A percentile compares a stretch with the other conserved stretches of the same genome.
Evolutionary conservation across 2,797 vertebrate genomes (phyloP).

Genomic region (Siniperca scherzeri): DNA sequence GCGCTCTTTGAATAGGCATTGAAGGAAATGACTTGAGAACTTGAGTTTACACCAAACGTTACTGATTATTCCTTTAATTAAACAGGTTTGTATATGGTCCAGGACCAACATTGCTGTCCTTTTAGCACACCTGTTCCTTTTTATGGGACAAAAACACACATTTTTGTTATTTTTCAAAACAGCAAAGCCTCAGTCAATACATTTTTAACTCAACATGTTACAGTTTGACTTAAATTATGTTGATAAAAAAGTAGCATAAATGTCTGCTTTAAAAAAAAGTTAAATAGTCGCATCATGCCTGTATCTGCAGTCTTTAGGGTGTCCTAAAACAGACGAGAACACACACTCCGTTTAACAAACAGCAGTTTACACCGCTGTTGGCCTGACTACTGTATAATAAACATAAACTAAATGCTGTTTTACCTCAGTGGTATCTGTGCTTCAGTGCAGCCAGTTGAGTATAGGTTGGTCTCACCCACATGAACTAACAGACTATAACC

Average conservation of each 20-base stretch:
- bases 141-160: neutral
- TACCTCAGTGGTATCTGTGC: constrained; percentile 23
- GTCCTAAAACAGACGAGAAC: neutral
- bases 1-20: constrained; percentile 72
- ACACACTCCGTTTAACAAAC: constrained; percentile 13
- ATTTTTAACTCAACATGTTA: neutral
- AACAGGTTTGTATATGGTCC: neutral
- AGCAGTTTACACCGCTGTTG: neutral
- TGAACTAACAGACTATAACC: constrained; percentile 67
- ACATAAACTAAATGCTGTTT: constrained; percentile 46
- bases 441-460: constrained; percentile 38
- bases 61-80: constrained; percentile 20
- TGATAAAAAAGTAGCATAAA: neutral
- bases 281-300: neutral
- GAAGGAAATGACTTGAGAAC: neutral
- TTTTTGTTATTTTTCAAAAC: neutral
- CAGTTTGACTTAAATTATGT: neutral
- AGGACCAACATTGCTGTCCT: neutral
- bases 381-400: constrained; percentile 19
- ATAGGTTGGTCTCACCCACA: constrained; percentile 50
- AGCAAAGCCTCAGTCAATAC: neutral
- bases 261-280: neutral
- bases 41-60: constrained; percentile 43
- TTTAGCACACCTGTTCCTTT: neutral
- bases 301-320: neutral